Evolutionary conservation across 2,888 invertebrate genomes (phyloP).

Genomic region (Neuroscelio doddi): DNA sequence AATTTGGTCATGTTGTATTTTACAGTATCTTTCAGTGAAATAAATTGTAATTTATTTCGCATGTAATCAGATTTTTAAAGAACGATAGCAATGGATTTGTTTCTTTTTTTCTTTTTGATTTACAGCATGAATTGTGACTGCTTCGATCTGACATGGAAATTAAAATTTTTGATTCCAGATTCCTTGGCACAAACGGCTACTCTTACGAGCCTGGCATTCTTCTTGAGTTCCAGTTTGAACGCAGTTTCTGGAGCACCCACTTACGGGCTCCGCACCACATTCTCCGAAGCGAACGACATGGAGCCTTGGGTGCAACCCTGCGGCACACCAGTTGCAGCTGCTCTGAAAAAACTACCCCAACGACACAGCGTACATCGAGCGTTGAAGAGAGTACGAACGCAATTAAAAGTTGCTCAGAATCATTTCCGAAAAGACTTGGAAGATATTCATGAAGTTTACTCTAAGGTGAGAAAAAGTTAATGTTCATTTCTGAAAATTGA

Average conservation of each 20-base stretch:
- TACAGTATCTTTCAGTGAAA: not conserved
- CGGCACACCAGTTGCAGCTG: slow-evolving; percentile 61
- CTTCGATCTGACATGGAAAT: not conserved
- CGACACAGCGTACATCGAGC: slow-evolving; percentile 64
- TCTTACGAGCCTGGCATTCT: slow-evolving; percentile 66
- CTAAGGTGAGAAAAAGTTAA: slow-evolving; percentile 65
- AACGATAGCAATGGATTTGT: too few species aligned
- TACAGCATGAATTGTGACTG: not conserved
- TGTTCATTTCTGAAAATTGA: slow-evolving; percentile 8
- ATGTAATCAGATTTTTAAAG: too few species aligned
- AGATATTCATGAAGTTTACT: slow-evolving; percentile 65
- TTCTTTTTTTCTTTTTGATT: not conserved
- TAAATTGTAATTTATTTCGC: too few species aligned
- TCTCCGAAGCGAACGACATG: slow-evolving; percentile 51
- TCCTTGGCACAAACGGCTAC: slow-evolving; percentile 67
- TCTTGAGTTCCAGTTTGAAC: slow-evolving; percentile 61
- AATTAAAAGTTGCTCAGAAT: slow-evolving; percentile 67
- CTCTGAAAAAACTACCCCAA: slow-evolving; percentile 57
- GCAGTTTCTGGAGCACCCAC: slow-evolving; percentile 58
- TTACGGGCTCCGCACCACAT: slow-evolving; percentile 54
- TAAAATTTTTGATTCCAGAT: slow-evolving; percentile 55
- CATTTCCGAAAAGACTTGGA: slow-evolving; percentile 66
- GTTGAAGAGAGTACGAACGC: slow-evolving; percentile 66
- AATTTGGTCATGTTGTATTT: not conserved
- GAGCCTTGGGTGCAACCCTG: slow-evolving; percentile 69